Evolutionary conservation across 92 coral and sea anemone species (phyloP), one percentile per base, ranked within the genome.

Genomic region (Paragorgia papillata): DNA sequence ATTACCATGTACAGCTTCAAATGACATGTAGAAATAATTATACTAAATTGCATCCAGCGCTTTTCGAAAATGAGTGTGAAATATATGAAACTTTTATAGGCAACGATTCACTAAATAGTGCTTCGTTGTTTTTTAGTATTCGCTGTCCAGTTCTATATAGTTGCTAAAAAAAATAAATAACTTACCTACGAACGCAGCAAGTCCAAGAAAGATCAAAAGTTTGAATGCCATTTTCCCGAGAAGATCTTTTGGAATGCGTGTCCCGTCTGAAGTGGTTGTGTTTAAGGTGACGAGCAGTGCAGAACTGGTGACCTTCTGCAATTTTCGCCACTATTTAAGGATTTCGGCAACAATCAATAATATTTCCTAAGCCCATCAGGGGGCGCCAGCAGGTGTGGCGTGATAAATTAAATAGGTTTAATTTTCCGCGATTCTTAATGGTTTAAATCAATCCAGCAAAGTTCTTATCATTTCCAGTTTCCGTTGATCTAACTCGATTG

Each of bases 401-500:
- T 51, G 21, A 69, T 44, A 71, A 71, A 71, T 71, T 71, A 71
- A 68, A 48, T 68, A 68, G 59, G 48, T 71, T 71, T 71, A 71
- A 71, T 64, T 71, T 71, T 50, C 3, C 35, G 41, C 54, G 26
- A 39, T 30, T 28, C 54, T 27, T 51, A 69, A 69, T 49, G 46
- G 62, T 34, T 15, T 19, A 22, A 69, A 69, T 69, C 40, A 71
- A 50, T 71, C 33, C 51, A 54, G 25, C 78, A 30, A 26, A 24
- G 13, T 44, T 51, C 61, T 55, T 51, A 53, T 49, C 30, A 34
- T 21, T 49, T 31, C 4, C 49, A 56, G 19, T 33, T 53, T 53
- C 29, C 63, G 35, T 2, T 63, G 48, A 20, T 31, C 43, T n/a
- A 7, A 8, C 64, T 0, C 63, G 19, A 51, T 30, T 53, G 78